Base-by-base conservation (phyloP, 2,888 invertebrate genomes). In the Dorcus hopei region DNA sequence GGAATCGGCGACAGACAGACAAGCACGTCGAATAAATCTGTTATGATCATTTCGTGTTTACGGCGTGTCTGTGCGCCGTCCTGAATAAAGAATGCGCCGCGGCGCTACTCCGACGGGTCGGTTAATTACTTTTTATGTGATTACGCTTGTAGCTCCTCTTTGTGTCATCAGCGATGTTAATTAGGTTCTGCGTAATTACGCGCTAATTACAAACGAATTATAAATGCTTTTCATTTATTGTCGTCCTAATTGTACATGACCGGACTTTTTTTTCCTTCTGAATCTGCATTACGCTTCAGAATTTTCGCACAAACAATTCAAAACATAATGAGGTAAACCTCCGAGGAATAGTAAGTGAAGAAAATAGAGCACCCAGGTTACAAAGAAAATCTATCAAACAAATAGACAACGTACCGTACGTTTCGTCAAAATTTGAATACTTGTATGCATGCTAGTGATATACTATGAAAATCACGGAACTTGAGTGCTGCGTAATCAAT, bases 231-330 rank as follows among this genome's bases (percentile, higher is more conserved):
- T 54, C 38, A 49, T 50, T 11, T 26, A 43, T 19, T 50, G 45
- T 50, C 41, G 33, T 42, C 16, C 52, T 59, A 59, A 59, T 59
- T 59, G 49, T 49, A 45, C 2, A 45, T 45, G 9, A 3, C 45
- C 7, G 11, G 19, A 45, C 23, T 11, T 45, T 33, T n/a, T 33
- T 33, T 33, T 7, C 3, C 7, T 33, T 33, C 7, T 1, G 7
- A 33, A 33, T 33, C 26, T 33, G 26, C 6, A 33, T 33, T 33
- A 33, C 26, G 26, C 26, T 33, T 19, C 19, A 19, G 0, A 19
- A 19, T 19, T 19, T 19, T 19, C 19, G 0, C 2, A 19, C 2
- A 19, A 19, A 19, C 19, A 19, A 19, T 19, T 5, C 40, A n/a
- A 5, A 40, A 40, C 6, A 40, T 2, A 40, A 40, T 40, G 9